Evolutionary conservation across 2,113 vertebrate species (phyloP).

Genomic region (Paratilapia polleni): DNA sequence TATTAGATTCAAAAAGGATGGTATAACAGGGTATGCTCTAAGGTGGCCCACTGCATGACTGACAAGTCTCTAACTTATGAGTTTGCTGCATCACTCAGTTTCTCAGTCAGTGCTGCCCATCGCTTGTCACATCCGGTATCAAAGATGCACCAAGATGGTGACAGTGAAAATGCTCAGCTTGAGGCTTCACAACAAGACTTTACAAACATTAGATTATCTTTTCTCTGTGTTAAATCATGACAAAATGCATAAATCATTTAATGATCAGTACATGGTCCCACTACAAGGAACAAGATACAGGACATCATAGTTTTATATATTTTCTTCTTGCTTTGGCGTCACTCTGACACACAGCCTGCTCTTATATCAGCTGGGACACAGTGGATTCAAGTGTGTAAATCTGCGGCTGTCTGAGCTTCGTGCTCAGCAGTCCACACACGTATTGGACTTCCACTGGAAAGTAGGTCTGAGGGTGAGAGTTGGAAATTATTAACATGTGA

Average conservation of each 20-base stretch:
- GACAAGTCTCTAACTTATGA: background rate
- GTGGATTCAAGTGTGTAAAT: background rate
- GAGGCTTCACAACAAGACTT: background rate
- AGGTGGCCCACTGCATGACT: background rate
- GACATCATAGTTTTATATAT: background rate
- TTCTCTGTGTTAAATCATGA: background rate
- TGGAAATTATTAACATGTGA: conserved; percentile 30
- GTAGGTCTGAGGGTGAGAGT: conserved; percentile 20
- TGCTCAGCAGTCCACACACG: conserved; percentile 23
- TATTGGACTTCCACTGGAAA: conserved; percentile 6
- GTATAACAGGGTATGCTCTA: background rate
- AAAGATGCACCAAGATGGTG: background rate
- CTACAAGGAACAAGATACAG: background rate
- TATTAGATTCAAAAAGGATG: background rate
- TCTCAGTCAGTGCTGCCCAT: background rate
- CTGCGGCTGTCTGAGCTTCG: background rate
- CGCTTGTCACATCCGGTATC: background rate
- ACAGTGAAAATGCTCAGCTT: background rate
- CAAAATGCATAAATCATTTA: background rate
- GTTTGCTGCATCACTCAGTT: background rate
- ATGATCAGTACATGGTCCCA: background rate
- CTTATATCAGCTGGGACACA: background rate
- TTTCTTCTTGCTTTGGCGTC: background rate
- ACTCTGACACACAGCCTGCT: background rate
- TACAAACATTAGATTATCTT: background rate